Evolutionary conservation across 1,140 invertebrate genomes (phyloP).

Genomic region (Archegozetes longisetosus): DNA sequence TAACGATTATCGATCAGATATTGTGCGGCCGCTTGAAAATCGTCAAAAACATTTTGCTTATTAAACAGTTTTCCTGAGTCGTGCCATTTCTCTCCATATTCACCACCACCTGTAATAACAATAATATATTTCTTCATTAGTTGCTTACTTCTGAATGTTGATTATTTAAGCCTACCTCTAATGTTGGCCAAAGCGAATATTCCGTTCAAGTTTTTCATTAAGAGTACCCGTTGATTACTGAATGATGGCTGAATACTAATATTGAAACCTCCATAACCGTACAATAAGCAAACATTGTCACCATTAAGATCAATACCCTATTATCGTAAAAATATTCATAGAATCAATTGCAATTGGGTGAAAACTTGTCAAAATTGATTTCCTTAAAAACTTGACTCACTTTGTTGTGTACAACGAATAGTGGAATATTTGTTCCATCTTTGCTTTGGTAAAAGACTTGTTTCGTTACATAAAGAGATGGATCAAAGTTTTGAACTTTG

Average conservation of each 20-base stretch:
- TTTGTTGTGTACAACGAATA: constrained; percentile 84
- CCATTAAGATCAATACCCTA: constrained; percentile 49
- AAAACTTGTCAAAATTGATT: constrained; percentile 1
- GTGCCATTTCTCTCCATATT: constrained; percentile 96
- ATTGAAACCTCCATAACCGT: constrained; percentile 97
- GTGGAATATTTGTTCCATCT: constrained; percentile 88
- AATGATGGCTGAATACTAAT: constrained; percentile 72
- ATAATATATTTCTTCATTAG: too few relatives aligned
- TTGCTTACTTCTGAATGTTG: too few relatives aligned
- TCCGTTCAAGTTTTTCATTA: constrained; percentile 76
- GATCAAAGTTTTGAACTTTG: constrained; percentile 65
- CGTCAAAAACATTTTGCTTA: constrained; percentile 95
- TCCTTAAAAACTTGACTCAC: constrained; percentile 33
- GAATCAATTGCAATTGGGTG: too few relatives aligned
- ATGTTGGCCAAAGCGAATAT: constrained; percentile 84
- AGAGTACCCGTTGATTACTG: constrained; percentile 61
- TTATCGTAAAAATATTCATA: constrained; percentile 20
- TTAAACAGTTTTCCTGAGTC: constrained; percentile 74
- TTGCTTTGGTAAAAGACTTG: constrained; percentile 90
- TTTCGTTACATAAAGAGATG: constrained; percentile 56
- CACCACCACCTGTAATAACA: constrained; percentile 40
- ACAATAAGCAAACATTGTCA: constrained; percentile 59
- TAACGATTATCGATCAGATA: constrained; percentile 71
- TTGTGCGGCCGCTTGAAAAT: constrained; percentile 83
- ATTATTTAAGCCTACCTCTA: constrained; percentile 81